phyloP scores from a whole-genome alignment of 2,797 vertebrate species.

The Lindbergichthys nudifrons region DNA sequence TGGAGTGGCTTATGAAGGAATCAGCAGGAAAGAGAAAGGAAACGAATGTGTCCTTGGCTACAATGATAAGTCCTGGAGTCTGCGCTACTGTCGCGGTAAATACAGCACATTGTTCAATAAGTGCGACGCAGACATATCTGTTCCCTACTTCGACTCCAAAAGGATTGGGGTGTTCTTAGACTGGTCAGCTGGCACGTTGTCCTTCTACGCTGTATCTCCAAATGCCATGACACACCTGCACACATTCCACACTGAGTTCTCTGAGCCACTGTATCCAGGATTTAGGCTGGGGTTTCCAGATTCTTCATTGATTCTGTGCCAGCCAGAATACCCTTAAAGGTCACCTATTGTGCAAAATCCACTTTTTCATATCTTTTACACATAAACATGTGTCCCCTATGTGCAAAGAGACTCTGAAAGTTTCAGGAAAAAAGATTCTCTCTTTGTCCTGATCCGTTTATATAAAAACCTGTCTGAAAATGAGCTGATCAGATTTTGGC shows the following conservation, averaged over 20 bases:
- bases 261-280: slow-evolving; percentile 44
- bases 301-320: slow-evolving; percentile 10
- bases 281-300: slow-evolving; percentile 10
- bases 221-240: slow-evolving; percentile 46
- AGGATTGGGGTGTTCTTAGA: slow-evolving; percentile 45
- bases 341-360: not conserved
- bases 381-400: too few relatives aligned
- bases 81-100: slow-evolving; percentile 27
- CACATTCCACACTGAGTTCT: slow-evolving; percentile 27
- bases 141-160: slow-evolving; percentile 30
- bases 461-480: too few relatives aligned
- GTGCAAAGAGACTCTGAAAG: too few relatives aligned
- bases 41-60: slow-evolving; percentile 32
- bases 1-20: slow-evolving; percentile 41
- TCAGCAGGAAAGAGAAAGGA: slow-evolving; percentile 31
- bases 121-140: not conserved
- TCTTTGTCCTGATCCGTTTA: too few relatives aligned
- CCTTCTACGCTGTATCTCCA: slow-evolving; percentile 38
- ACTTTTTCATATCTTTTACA: too few relatives aligned
- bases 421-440: too few relatives aligned
- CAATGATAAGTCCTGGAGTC: slow-evolving; percentile 49
- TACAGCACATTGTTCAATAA: slow-evolving; percentile 28
- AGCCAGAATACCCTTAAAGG: not conserved
- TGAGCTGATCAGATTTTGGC: too few relatives aligned
- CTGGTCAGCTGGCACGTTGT: slow-evolving; percentile 43